Evolutionary conservation across 2,113 vertebrate genomes (phyloP), one percentile per base, ranked within the genome.

Genomic region (Gadus macrocephalus): DNA sequence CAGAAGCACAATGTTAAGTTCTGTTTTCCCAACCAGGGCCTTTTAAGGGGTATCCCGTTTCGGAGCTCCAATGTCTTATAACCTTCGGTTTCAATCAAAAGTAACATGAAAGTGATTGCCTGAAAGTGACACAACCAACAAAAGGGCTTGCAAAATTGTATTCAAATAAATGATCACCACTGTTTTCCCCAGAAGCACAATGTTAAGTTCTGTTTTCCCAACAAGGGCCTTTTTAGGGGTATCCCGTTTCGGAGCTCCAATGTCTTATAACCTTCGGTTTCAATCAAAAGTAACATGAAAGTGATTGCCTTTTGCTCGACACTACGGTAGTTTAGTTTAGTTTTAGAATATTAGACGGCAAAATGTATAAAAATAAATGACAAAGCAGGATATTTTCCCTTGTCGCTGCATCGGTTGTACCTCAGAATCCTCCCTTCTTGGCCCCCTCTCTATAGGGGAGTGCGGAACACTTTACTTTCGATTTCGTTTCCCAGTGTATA

Each of bases 381-480:
- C 22, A 1, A 25, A 63, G 1, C 4, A 14, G 12, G 15, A 6
- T 35, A 25, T 35, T 35, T 35, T 35, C 31, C 4, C 31, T 35
- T 35, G 31, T 20, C 62, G 64, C 56, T 15, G 20, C 11, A 19
- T 20, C 0, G n/a, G 83, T 68, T 11, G 81, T 22, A 17, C 17
- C 53, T 81, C 71, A 3, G 15, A 66, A 82, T 25, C 66, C 76
- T 27, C 85, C 88, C 66, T 77, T 67, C 7, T 15, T 3, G 4
- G 81, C 68, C 56, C 79, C 67, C 17, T 20, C 4, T 2, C 0
- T 28, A 0, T 20, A 12, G 3, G 7, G 27, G 16, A 25, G 12
- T 4, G 8, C 14, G 31, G 27, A 53, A 2, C 3, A 15, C 3
- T 42, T 85, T 80, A 63, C 8, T 19, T 91, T 91, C 84, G 60